phyloP scores from a whole-genome alignment of 2,888 invertebrate species.

The Troides aeacus region DNA sequence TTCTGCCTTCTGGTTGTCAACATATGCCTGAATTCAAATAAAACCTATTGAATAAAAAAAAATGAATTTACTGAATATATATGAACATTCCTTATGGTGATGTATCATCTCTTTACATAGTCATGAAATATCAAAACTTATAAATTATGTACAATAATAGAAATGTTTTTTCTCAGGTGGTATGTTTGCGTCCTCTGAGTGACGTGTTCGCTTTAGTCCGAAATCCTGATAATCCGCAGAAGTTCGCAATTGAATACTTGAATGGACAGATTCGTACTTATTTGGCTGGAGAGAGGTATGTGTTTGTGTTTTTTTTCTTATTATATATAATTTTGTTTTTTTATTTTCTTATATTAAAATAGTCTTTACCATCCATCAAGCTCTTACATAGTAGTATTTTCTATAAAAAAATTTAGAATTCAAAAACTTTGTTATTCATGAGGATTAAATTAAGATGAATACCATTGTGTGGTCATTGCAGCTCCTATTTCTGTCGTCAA shows the following conservation, averaged over 20 bases:
- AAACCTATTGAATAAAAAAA: too few relatives aligned
- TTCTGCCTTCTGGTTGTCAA: too few relatives aligned
- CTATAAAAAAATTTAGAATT: too few relatives aligned
- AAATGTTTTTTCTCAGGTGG: slow-evolving; percentile 50
- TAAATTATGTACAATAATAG: neutral
- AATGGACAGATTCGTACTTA: slow-evolving; percentile 94
- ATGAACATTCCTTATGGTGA: too few relatives aligned
- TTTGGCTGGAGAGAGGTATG: slow-evolving; percentile 92
- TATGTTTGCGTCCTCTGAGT: slow-evolving; percentile 89
- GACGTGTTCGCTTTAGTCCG: slow-evolving; percentile 96
- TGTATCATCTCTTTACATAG: too few relatives aligned
- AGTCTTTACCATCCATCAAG: too few relatives aligned
- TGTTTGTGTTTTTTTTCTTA: neutral
- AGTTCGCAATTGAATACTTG: slow-evolving; percentile 96
- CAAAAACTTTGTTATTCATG: too few relatives aligned
- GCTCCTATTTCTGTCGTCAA: too few relatives aligned
- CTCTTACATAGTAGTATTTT: too few relatives aligned
- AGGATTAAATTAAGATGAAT: too few relatives aligned
- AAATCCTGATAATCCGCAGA: slow-evolving; percentile 94
- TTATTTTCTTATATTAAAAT: neutral
- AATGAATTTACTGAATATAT: neutral
- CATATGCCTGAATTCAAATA: too few relatives aligned
- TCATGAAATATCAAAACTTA: neutral
- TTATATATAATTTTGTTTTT: neutral
- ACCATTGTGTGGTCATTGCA: too few relatives aligned